Evolutionary conservation across 2,113 vertebrate genomes (phyloP).

Genomic region (Chascanopsetta lugubris): DNA sequence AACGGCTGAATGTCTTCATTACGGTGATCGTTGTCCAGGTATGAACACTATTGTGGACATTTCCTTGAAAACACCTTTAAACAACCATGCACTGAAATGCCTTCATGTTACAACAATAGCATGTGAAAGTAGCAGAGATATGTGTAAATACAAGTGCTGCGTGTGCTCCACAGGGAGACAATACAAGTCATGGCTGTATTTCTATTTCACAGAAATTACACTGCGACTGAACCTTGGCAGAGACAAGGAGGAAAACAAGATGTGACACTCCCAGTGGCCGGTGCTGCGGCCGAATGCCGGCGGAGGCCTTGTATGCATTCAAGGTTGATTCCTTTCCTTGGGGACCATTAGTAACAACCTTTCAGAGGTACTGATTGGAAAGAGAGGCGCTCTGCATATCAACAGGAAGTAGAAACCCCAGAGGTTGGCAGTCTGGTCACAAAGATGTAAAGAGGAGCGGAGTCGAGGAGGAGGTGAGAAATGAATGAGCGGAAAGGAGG

Average conservation of each 20-base stretch:
- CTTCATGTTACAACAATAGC: slow-evolving; percentile 28
- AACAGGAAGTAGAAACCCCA: slow-evolving; percentile 74
- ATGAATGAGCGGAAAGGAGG: slow-evolving; percentile 38
- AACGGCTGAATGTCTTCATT: too few species aligned
- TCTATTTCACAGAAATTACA: slow-evolving; percentile 66
- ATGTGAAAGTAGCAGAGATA: slow-evolving; percentile 4
- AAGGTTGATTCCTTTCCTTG: slow-evolving; percentile 74
- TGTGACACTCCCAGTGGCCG: slow-evolving; percentile 57
- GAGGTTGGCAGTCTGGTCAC: slow-evolving; percentile 64
- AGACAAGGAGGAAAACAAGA: slow-evolving; percentile 60
- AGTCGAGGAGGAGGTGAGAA: slow-evolving; percentile 39
- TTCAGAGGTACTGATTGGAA: slow-evolving; percentile 84
- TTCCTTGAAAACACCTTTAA: too few species aligned
- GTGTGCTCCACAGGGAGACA: slow-evolving; percentile 31
- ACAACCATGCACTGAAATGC: not conserved
- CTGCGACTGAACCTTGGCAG: slow-evolving; percentile 53
- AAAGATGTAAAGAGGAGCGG: slow-evolving; percentile 65
- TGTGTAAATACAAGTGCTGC: slow-evolving; percentile 30
- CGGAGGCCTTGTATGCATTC: slow-evolving; percentile 75
- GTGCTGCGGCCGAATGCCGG: slow-evolving; percentile 50
- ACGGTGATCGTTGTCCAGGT: too few species aligned
- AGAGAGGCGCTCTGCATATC: slow-evolving; percentile 79
- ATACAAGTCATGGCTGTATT: slow-evolving; percentile 49
- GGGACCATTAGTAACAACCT: slow-evolving; percentile 82
- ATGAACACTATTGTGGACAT: too few species aligned